These are phyloP conservation scores for Takifugu bimaculatus DNA, from an alignment of 2,113 vertebrate genomes.

Conservation along the genomic window DNA sequence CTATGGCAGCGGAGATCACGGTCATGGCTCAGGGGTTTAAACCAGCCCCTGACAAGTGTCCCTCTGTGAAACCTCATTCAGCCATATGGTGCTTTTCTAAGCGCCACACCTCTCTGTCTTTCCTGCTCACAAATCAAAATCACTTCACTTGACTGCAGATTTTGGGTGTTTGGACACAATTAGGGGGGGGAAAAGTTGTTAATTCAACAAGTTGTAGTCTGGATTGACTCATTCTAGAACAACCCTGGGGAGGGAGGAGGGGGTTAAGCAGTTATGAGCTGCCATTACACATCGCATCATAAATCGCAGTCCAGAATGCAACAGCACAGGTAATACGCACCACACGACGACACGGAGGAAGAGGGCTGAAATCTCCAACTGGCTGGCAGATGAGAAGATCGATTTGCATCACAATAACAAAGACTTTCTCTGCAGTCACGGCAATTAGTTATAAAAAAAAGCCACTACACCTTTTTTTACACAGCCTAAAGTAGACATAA, in stretches of 20 bases:
- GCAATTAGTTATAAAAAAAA: not conserved
- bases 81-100: constrained; percentile 40
- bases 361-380: constrained; percentile 11
- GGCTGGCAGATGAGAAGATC: constrained; percentile 11
- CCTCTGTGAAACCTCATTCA: constrained; percentile 47
- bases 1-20: constrained; percentile 40
- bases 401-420: not conserved
- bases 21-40: constrained; percentile 51
- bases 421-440: not conserved
- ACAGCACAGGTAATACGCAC: constrained; percentile 30
- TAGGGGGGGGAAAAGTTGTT: constrained; percentile 34
- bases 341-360: constrained; percentile 45
- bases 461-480: not conserved
- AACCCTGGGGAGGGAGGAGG: not conserved
- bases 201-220: constrained; percentile 50
- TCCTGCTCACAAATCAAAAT: constrained; percentile 14
- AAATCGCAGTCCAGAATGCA: constrained; percentile 31
- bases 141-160: constrained; percentile 14
- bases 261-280: constrained; percentile 20
- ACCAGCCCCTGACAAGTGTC: constrained; percentile 40
- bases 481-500: too few species aligned
- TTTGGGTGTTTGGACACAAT: constrained; percentile 11
- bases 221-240: constrained; percentile 14
- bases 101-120: constrained; percentile 16
- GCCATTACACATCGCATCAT: constrained; percentile 27